Evolutionary conservation across 2,888 invertebrate genomes (phyloP), one percentile per base, ranked within the genome.

Genomic region (Eupithecia subfuscata): DNA sequence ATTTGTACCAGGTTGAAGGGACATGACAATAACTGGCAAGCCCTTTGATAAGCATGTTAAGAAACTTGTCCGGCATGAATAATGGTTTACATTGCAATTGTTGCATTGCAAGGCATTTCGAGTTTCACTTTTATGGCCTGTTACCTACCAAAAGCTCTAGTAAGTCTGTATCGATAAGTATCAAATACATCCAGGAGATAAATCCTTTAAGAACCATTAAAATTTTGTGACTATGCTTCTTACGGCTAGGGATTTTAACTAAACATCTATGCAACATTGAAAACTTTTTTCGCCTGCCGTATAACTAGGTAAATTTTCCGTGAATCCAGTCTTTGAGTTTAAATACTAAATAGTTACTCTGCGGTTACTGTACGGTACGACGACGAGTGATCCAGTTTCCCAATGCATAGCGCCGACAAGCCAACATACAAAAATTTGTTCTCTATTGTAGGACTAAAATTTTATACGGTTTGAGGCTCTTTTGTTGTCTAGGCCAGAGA

Each of bases 21-120:
- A 67, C 63, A 76, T 56, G 37, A 45, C 16, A 68, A 60, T 48
- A 11, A 6, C 63, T 63, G 63, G 64, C 40, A 34, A 75, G 63
- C 71, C 43, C 63, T 60, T 71, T 71, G 73, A 73, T 71, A 76
- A 73, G 73, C 40, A 73, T 73, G 68, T 70, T 63, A 56, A 69
- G 76, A 70, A 71, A 69, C 68, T 64, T 73, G 68, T 73, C 9
- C 56, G n/a, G 11, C 63, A 70, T 71, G 73, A 76, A 70, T 70
- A 72, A 70, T 73, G 70, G 64, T 65, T 69, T 45, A 67, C 71
- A 75, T 64, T 75, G 45, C 60, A 37, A 43, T 56, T 63, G 65
- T 65, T 70, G 68, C 70, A 75, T 45, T n/a, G 56, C 67, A 73
- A 72, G 64, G 18, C 60, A 48, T 68, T 73, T 69, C 64, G 16